A percentile compares a stretch with the other conserved stretches of the same genome.
phyloP scores from a whole-genome alignment of 2,888 invertebrate genomes.

The Gandaritis pyraliata region DNA sequence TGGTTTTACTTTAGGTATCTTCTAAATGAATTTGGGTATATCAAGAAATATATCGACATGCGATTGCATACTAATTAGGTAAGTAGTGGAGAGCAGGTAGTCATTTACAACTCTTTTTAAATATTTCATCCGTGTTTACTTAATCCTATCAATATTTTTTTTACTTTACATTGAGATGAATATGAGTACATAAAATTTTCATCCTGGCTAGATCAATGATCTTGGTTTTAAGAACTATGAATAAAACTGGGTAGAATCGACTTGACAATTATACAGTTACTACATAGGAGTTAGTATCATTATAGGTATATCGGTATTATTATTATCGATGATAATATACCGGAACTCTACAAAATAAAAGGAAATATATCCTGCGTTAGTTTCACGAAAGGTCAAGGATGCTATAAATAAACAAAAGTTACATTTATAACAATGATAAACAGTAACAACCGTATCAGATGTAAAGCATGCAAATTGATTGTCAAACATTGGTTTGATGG shows the following conservation, averaged over 20 bases:
- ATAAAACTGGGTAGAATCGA: too few relatives aligned
- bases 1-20: neutral
- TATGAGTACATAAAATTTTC: too few relatives aligned
- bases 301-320: too few relatives aligned
- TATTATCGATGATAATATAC: too few relatives aligned
- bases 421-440: neutral
- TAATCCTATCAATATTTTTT: too few relatives aligned
- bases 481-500: constrained; percentile 11
- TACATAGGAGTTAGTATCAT: too few relatives aligned
- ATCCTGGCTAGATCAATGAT: too few relatives aligned
- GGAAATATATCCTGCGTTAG: neutral
- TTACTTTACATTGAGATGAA: too few relatives aligned
- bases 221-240: too few relatives aligned
- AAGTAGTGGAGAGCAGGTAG: constrained; percentile 7
- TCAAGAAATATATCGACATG: constrained; percentile 10
- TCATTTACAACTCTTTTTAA: neutral
- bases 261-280: too few relatives aligned
- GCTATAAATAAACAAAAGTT: neutral
- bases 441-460: constrained; percentile 16
- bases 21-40: neutral
- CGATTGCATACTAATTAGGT: constrained; percentile 3
- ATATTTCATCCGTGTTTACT: neutral
- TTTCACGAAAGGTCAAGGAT: constrained; percentile 1
- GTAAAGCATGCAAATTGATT: constrained; percentile 19
- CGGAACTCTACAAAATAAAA: too few relatives aligned